Evolutionary conservation across 2,797 vertebrate genomes (phyloP).

Genomic region (Poecilia picta): DNA sequence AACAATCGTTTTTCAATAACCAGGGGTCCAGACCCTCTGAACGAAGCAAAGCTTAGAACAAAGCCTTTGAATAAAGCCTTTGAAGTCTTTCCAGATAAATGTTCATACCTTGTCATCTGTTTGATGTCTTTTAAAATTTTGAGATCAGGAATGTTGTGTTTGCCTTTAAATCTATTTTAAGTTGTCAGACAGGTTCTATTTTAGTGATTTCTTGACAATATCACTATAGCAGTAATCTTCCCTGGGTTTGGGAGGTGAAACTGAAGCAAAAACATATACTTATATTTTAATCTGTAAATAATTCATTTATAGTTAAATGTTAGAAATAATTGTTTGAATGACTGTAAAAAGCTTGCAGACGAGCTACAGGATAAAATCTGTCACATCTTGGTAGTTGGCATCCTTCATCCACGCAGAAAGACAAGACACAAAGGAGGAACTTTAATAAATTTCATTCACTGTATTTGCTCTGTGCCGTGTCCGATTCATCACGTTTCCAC

Average conservation of each 20-base stretch:
- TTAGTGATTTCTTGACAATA: background rate
- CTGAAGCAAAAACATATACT: background rate
- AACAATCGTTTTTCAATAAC: no score
- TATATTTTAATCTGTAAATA: background rate
- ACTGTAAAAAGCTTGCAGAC: background rate
- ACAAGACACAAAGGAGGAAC: slow-evolving; percentile 3
- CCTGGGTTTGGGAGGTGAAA: background rate
- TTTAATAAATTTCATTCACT: slow-evolving; percentile 46
- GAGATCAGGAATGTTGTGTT: background rate
- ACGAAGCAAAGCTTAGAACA: background rate
- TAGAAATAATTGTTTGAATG: background rate
- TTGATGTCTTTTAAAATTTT: background rate
- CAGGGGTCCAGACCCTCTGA: no score
- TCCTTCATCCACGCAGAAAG: background rate
- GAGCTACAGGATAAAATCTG: background rate
- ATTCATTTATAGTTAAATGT: background rate
- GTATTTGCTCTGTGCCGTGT: slow-evolving; percentile 30
- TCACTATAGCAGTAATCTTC: background rate
- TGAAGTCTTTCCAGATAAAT: background rate
- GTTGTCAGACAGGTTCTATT: background rate
- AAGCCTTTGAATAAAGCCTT: background rate
- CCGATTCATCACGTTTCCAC: slow-evolving; percentile 36
- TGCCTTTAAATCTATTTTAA: background rate
- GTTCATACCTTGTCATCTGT: background rate
- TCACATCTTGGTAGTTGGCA: background rate